Evolutionary conservation across 2,113 vertebrate genomes (phyloP).

Genomic region (Macquaria ambigua): DNA sequence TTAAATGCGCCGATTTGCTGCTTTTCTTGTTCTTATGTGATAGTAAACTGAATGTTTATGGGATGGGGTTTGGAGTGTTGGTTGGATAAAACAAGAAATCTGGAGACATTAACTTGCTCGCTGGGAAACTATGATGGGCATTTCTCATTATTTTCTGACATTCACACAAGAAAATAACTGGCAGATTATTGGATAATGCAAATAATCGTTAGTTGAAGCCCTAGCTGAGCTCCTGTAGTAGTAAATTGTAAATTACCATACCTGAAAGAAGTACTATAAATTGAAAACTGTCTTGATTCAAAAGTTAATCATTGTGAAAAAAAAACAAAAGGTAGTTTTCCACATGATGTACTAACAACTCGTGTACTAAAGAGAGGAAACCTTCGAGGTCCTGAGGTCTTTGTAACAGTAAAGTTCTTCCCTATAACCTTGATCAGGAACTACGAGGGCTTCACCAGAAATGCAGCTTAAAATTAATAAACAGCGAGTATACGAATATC

Average conservation of each 20-base stretch:
- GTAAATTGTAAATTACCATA: background rate
- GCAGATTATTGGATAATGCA: background rate
- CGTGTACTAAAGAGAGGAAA: background rate
- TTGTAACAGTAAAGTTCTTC: conserved; percentile 4
- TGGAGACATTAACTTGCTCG: background rate
- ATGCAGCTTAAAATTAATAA: background rate
- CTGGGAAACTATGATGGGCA: background rate
- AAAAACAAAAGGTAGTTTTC: background rate
- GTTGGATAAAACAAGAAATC: background rate
- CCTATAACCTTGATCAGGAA: background rate
- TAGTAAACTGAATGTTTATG: background rate
- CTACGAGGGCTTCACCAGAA: background rate
- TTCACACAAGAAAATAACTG: background rate
- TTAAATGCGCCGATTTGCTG: background rate
- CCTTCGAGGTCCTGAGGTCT: background rate
- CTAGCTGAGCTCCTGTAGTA: background rate
- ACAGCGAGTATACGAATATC: background rate
- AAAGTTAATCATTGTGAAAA: background rate
- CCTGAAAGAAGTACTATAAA: background rate
- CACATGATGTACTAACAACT: background rate
- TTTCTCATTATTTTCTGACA: background rate
- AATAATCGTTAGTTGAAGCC: background rate
- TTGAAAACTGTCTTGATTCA: background rate
- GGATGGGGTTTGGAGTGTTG: background rate
- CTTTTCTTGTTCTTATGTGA: background rate